Percentiles rank a stretch among this genome's conserved stretches.
These are phyloP conservation scores for Paraescarpia echinospica DNA, from an alignment of 1,140 invertebrate genomes.

Conservation along the genomic window DNA sequence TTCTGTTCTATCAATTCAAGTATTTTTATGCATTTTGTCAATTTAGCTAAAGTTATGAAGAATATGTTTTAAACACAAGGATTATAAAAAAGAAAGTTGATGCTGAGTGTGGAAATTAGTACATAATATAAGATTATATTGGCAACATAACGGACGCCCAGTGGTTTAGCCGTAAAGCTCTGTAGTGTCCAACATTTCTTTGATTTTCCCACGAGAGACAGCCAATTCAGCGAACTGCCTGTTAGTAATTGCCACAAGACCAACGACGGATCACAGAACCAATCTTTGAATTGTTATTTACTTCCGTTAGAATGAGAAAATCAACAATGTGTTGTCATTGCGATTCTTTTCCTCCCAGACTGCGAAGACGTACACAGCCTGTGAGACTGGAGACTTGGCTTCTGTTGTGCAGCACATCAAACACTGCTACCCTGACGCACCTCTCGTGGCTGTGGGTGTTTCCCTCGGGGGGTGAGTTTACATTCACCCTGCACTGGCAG, in stretches of 20 bases:
- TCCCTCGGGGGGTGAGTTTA: conserved; percentile 72
- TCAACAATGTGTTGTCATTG: conserved; percentile 27
- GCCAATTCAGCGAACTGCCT: too few relatives aligned
- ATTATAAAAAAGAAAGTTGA: neutral
- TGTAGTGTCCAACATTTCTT: too few relatives aligned
- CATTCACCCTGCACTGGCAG: too few relatives aligned
- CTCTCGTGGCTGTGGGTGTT: conserved; percentile 76
- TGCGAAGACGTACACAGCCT: conserved; percentile 79
- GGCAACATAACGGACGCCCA: too few relatives aligned
- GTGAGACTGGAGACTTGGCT: conserved; percentile 77
- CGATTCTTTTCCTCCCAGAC: conserved; percentile 61
- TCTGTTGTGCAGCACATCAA: conserved; percentile 75
- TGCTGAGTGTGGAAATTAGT: neutral
- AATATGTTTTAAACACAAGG: neutral
- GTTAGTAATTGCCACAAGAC: too few relatives aligned
- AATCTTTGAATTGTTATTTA: too few relatives aligned
- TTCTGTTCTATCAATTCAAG: neutral
- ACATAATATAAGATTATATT: too few relatives aligned
- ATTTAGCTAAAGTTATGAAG: neutral
- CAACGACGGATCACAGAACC: too few relatives aligned
- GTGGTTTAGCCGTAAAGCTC: too few relatives aligned
- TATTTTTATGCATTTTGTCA: neutral
- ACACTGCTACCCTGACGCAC: conserved; percentile 64
- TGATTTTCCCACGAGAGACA: too few relatives aligned
- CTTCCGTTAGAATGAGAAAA: too few relatives aligned